Conservation (phyloP, 1,140 invertebrate species). For the Fopius arisanus region DNA sequence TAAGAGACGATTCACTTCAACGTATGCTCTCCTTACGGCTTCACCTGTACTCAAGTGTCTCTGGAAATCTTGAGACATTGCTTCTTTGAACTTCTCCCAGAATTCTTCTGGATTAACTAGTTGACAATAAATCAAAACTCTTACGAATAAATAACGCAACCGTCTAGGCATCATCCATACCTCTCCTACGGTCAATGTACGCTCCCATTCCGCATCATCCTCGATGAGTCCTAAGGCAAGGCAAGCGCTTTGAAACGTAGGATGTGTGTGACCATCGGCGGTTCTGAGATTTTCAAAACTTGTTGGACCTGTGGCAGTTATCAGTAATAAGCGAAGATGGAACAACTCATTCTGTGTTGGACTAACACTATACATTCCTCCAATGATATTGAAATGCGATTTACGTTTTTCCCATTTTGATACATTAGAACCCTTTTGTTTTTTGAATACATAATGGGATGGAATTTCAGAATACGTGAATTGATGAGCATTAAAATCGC, state of each 20-base stretch:
- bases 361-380: constrained; percentile 55
- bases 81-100: constrained; percentile 29
- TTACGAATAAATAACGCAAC: constrained; percentile 29
- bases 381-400: no score
- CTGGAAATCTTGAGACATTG: constrained; percentile 23
- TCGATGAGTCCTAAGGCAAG: constrained; percentile 44
- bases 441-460: not conserved
- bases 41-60: not conserved
- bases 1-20: constrained; percentile 18
- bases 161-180: constrained; percentile 22
- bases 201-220: constrained; percentile 49
- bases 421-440: constrained; percentile 13
- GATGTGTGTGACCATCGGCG: constrained; percentile 43
- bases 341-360: constrained; percentile 56
- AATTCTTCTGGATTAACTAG: not conserved
- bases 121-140: constrained; percentile 34
- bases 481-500: constrained; percentile 8
- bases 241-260: constrained; percentile 50
- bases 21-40: constrained; percentile 18
- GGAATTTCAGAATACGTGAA: constrained; percentile 8
- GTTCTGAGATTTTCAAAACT: constrained; percentile 54
- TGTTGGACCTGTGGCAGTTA: constrained; percentile 55
- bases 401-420: constrained; percentile 37
- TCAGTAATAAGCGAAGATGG: constrained; percentile 58
- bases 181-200: constrained; percentile 14